Conservation (phyloP, 2,797 vertebrate species). For the Pseudopleuronectes americanus region DNA sequence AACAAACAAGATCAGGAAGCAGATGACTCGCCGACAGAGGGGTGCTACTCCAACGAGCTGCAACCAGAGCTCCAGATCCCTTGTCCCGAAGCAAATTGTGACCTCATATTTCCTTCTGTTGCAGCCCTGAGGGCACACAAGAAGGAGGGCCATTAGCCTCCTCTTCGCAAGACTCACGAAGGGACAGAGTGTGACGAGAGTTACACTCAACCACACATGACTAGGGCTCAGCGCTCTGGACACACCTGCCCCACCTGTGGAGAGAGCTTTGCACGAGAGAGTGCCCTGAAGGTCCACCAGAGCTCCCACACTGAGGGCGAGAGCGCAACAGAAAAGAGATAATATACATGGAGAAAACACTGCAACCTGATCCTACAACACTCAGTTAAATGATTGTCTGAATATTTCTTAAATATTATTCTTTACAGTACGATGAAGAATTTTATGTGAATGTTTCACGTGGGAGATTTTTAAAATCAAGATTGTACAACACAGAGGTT, state of each 20-base stretch:
- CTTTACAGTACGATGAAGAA: constrained; percentile 6
- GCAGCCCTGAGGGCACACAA: constrained; percentile 79
- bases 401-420: constrained; percentile 14
- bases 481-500: constrained; percentile 1
- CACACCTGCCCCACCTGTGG: constrained; percentile 74
- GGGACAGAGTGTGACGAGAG: constrained; percentile 77
- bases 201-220: constrained; percentile 61
- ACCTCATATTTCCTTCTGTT: constrained; percentile 75
- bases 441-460: constrained; percentile 19
- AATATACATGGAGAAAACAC: constrained; percentile 52
- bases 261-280: constrained; percentile 75
- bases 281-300: constrained; percentile 72
- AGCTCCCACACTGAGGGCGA: constrained; percentile 68
- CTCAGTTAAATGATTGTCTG: constrained; percentile 23
- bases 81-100: constrained; percentile 78
- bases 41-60: constrained; percentile 18
- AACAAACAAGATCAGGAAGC: constrained; percentile 51
- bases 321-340: constrained; percentile 69
- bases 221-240: constrained; percentile 58
- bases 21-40: constrained; percentile 38
- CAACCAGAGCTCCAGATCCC: constrained; percentile 72
- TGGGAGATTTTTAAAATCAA: neutral
- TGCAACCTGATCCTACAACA: constrained; percentile 16
- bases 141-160: constrained; percentile 62
- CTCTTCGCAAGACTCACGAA: constrained; percentile 55